Conservation (phyloP, 2,797 vertebrate species). For the Pseudotriccus pelzelni region DNA sequence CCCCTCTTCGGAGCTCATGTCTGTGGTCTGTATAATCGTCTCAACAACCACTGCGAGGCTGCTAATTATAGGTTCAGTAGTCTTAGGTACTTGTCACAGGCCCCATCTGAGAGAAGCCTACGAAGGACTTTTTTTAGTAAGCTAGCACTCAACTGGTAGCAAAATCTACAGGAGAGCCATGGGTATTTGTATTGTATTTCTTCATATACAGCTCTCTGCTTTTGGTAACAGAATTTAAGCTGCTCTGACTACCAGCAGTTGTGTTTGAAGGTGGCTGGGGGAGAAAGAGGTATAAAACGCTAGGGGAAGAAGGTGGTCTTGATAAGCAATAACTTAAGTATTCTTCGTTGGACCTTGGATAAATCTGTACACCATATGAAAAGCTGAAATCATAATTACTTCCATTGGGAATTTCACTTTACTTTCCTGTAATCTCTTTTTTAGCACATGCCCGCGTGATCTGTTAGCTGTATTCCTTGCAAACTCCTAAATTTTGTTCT, state of each 20-base stretch:
- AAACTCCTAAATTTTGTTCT: not conserved
- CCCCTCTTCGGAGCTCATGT: not conserved
- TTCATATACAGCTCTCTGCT: not conserved
- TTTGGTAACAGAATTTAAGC: not conserved
- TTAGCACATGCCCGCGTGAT: not conserved
- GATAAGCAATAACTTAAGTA: not conserved
- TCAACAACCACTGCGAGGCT: not conserved
- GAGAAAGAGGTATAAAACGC: not conserved
- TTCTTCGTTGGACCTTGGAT: not conserved
- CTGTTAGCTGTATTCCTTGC: conserved; percentile 1
- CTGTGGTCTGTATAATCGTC: not conserved
- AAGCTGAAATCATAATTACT: conserved; percentile 40
- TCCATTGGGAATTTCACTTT: conserved; percentile 9
- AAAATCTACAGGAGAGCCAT: not conserved
- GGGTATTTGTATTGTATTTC: not conserved
- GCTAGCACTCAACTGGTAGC: not conserved
- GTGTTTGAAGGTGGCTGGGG: not conserved
- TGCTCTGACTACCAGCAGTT: not conserved
- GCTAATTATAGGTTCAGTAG: not conserved
- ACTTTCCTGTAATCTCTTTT: not conserved
- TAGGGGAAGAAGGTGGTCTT: not conserved
- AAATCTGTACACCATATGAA: not conserved
- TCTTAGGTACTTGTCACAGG: not conserved
- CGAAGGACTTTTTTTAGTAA: not conserved
- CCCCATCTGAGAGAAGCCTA: not conserved